These are phyloP conservation scores for Bettongia penicillata DNA, from an alignment of 2,113 vertebrate species.

Conservation along the genomic window DNA sequence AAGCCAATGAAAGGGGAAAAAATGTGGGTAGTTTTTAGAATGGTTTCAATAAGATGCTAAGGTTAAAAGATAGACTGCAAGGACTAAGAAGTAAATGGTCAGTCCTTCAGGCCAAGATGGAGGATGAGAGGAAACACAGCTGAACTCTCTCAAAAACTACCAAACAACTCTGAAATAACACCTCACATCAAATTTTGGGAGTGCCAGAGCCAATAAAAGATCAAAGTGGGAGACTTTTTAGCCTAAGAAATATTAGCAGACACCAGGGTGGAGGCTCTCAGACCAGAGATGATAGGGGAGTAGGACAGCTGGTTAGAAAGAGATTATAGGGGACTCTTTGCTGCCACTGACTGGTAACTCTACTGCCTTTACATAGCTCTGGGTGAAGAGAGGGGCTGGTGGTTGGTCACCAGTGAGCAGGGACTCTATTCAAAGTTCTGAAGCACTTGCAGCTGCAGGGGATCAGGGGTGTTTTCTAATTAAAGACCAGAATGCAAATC, in stretches of 20 bases:
- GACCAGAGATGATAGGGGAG: background rate
- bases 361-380: background rate
- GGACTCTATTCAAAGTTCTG: background rate
- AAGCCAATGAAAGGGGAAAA: no score
- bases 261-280: background rate
- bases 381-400: background rate
- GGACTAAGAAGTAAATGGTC: background rate
- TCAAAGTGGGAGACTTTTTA: background rate
- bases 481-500: background rate
- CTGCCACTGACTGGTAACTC: background rate
- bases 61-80: no score
- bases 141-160: background rate
- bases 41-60: background rate
- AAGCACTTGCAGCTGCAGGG: background rate
- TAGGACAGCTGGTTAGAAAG: background rate
- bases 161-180: background rate
- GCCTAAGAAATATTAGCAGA: background rate
- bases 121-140: background rate
- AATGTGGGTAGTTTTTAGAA: no score
- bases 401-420: background rate
- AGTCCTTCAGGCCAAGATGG: background rate
- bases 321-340: background rate
- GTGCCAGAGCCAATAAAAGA: background rate
- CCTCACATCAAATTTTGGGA: background rate
- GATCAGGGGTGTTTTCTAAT: no score